Percentiles rank a stretch among this genome's conserved stretches.
phyloP scores from a whole-genome alignment of 2,888 invertebrate species.

The Oscheius myriophilus region DNA sequence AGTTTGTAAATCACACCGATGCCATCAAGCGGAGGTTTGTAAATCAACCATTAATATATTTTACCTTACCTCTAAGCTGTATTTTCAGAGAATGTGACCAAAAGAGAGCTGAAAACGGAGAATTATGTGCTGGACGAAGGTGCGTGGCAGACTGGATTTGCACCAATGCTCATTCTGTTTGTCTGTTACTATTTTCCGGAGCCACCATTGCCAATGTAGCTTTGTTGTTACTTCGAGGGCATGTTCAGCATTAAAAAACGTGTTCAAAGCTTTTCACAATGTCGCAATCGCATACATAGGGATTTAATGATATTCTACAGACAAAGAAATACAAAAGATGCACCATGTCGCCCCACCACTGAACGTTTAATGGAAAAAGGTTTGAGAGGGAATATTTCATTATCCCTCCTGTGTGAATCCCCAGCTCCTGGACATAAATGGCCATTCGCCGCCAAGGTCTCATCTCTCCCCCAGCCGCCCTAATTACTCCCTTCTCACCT shows the following conservation, averaged over 20 bases:
- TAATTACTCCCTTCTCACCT: slow-evolving; percentile 10
- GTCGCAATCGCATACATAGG: too few species aligned
- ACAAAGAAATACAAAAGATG: too few species aligned
- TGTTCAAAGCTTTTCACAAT: too few species aligned
- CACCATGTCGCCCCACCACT: too few species aligned
- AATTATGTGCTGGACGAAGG: background rate
- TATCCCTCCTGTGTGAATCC: too few species aligned
- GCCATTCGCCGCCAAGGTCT: slow-evolving; percentile 28
- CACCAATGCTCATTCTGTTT: background rate
- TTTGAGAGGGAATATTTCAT: too few species aligned
- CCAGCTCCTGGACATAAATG: slow-evolving; percentile 21
- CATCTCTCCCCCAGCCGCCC: slow-evolving; percentile 6
- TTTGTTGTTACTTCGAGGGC: background rate
- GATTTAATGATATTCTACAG: too few species aligned
- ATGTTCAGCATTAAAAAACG: too few species aligned
- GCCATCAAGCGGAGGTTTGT: slow-evolving; percentile 2
- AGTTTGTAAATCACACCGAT: background rate
- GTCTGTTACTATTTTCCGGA: background rate
- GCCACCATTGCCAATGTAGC: slow-evolving; percentile 1
- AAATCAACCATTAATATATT: too few species aligned
- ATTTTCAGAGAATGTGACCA: slow-evolving; percentile 4
- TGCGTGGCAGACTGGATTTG: background rate
- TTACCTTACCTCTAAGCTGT: background rate
- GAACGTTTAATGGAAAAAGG: too few species aligned
- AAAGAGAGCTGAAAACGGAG: background rate